phyloP scores from a whole-genome alignment of 2,797 vertebrate species.

The Taenioides sp. region DNA sequence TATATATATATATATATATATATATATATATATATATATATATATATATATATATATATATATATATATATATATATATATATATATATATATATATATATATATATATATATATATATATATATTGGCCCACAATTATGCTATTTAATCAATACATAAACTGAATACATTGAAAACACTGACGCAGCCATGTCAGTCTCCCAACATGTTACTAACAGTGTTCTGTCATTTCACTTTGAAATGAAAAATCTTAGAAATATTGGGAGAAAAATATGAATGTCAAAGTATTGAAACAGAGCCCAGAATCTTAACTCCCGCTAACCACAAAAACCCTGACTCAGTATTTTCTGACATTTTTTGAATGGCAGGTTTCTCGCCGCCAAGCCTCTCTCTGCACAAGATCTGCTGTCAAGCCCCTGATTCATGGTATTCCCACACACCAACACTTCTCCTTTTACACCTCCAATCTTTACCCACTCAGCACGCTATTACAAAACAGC shows the following conservation, averaged over 20 bases:
- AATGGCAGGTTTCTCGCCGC: slow-evolving; percentile 1
- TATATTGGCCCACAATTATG: not conserved
- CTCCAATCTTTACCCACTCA: slow-evolving; percentile 33
- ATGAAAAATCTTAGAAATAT: not conserved
- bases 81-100: too few species aligned
- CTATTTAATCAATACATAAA: not conserved
- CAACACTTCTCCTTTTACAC: slow-evolving; percentile 15
- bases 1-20: too few species aligned
- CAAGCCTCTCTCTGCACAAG: slow-evolving; percentile 10
- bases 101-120: too few species aligned
- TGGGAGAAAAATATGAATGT: not conserved
- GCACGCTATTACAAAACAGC: slow-evolving; percentile 3
- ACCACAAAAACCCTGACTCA: slow-evolving; percentile 6
- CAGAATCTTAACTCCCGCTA: slow-evolving; percentile 2
- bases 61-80: too few species aligned
- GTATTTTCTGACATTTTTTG: slow-evolving; percentile 11
- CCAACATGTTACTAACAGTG: not conserved
- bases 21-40: too few species aligned
- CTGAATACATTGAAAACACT: not conserved
- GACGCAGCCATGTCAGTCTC: not conserved
- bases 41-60: too few species aligned
- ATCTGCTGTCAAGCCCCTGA: slow-evolving; percentile 13
- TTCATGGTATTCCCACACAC: not conserved
- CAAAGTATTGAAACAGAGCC: slow-evolving; percentile 4
- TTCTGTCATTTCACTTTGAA: not conserved